Evolutionary conservation across 1,140 invertebrate genomes (phyloP), one percentile per base, ranked within the genome.

Genomic region (Diuraphis noxia): DNA sequence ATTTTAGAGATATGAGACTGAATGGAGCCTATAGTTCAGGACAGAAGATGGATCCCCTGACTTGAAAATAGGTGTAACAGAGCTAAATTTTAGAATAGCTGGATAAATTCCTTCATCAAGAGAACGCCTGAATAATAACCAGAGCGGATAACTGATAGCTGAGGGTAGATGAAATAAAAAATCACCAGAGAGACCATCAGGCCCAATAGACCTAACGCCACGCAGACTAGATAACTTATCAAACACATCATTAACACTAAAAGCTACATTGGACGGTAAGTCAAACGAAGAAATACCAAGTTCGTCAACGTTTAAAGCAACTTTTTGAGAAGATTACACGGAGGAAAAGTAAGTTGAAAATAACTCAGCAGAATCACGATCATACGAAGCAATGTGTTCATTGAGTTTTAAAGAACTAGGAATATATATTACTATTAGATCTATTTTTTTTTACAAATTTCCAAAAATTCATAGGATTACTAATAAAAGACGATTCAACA

Each of bases 101-200:
- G 43, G 82, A 46, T 30, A 85, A 85, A 43, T 85, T 17, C 82
- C 82, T 85, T 85, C 82, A 46, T 85, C 41, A 9, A 52, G 30
- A 41, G 84, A 86, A 17, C 43, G 8, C n/a, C 84, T 49, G 19
- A 49, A 23, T 21, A 49, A 19, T 21, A 21, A 21, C 46, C 19
- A 49, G 17, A 49, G 19, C 1, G 17, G 46, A 23, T 23, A 49
- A 49, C 17, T 19, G 2, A 49, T 23, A 19, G 23, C 19, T 21
- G 84, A 52, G 1, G 43, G 9, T 34, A 86, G 43, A 17, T 86
- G 25, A 86, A 52, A 86, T 46, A 86, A 52, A 34, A 86, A 86
- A 9, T 43, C 30, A 36, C 84, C 84, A n/a, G 84, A 46, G 6
- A 86, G 30, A 19, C 84, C 43, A 49, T 86, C 43, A 36, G 84